Evolutionary conservation across 2,113 vertebrate species (phyloP).

Genomic region (Pseudopipra pipra): DNA sequence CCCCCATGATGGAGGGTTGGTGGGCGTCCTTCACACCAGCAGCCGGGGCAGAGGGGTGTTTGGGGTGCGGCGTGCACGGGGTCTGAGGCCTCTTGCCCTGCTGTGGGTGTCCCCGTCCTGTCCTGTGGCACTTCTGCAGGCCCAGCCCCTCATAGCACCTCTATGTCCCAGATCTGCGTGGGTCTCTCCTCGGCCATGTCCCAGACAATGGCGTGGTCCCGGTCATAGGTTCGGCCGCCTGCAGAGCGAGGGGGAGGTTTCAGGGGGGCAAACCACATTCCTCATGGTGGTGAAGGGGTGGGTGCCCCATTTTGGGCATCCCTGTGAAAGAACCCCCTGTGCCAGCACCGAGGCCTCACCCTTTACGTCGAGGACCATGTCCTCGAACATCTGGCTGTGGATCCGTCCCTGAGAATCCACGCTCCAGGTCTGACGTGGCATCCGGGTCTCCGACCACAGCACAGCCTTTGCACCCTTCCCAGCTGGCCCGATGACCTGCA

Average conservation of each 20-base stretch:
- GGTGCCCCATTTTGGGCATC: not conserved
- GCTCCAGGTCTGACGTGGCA: constrained; percentile 87
- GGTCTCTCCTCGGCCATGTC: constrained; percentile 73
- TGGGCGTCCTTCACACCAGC: not conserved
- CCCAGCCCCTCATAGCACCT: constrained; percentile 73
- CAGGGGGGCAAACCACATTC: not conserved
- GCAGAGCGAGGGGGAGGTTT: not conserved
- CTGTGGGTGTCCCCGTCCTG: not conserved
- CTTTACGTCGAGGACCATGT: constrained; percentile 88
- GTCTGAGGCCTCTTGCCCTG: accelerated
- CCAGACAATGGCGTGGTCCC: constrained; percentile 85
- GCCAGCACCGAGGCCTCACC: constrained; percentile 66
- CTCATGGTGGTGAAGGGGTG: not conserved
- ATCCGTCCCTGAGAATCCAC: constrained; percentile 78
- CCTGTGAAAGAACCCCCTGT: not conserved
- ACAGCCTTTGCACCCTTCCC: constrained; percentile 85
- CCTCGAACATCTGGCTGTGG: constrained; percentile 84
- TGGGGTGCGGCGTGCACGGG: accelerated
- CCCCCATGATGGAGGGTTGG: accelerated
- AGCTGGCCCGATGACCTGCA: constrained; percentile 88
- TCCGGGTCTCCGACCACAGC: constrained; percentile 86
- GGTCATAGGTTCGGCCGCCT: constrained; percentile 89
- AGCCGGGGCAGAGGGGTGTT: not conserved
- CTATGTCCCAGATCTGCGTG: constrained; percentile 85
- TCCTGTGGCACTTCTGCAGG: accelerated